Conservation (phyloP, 2,888 invertebrate species). For the Malacosoma neustria region DNA sequence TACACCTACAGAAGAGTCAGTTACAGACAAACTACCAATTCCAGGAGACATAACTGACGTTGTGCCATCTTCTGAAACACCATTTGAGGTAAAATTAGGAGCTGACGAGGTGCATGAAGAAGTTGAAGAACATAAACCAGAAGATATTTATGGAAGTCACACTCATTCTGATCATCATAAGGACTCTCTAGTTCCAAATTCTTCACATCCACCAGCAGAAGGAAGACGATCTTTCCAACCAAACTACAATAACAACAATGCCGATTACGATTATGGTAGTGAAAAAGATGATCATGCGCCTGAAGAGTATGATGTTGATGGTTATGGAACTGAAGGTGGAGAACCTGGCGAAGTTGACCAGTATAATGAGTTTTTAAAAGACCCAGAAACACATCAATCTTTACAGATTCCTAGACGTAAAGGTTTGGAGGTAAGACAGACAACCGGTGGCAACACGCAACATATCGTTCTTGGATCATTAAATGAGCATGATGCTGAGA, state of each 20-base stretch:
- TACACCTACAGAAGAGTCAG: slow-evolving; percentile 8
- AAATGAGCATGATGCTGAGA: slow-evolving; percentile 73
- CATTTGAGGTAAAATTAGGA: slow-evolving; percentile 15
- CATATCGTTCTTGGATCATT: slow-evolving; percentile 76
- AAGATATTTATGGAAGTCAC: slow-evolving; percentile 34
- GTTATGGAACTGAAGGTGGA: slow-evolving; percentile 50
- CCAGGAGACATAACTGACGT: slow-evolving; percentile 11
- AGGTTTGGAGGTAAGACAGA: slow-evolving; percentile 58
- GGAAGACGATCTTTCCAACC: slow-evolving; percentile 50
- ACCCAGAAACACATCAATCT: slow-evolving; percentile 44
- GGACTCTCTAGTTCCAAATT: slow-evolving; percentile 17
- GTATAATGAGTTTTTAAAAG: slow-evolving; percentile 73
- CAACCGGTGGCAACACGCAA: slow-evolving; percentile 75
- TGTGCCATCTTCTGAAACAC: slow-evolving; percentile 16
- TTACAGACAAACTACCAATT: slow-evolving; percentile 10
- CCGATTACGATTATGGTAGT: slow-evolving; percentile 50
- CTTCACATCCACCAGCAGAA: slow-evolving; percentile 30
- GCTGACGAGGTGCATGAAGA: slow-evolving; percentile 21
- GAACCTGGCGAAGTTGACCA: slow-evolving; percentile 75
- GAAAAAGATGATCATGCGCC: slow-evolving; percentile 46
- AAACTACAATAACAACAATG: slow-evolving; percentile 29
- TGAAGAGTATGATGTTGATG: slow-evolving; percentile 58
- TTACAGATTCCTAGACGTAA: slow-evolving; percentile 40
- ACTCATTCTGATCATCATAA: slow-evolving; percentile 56
- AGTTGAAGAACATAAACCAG: slow-evolving; percentile 17